Evolutionary conservation across 2,113 vertebrate genomes (phyloP).

Genomic region (Melanostigma gelatinosum): DNA sequence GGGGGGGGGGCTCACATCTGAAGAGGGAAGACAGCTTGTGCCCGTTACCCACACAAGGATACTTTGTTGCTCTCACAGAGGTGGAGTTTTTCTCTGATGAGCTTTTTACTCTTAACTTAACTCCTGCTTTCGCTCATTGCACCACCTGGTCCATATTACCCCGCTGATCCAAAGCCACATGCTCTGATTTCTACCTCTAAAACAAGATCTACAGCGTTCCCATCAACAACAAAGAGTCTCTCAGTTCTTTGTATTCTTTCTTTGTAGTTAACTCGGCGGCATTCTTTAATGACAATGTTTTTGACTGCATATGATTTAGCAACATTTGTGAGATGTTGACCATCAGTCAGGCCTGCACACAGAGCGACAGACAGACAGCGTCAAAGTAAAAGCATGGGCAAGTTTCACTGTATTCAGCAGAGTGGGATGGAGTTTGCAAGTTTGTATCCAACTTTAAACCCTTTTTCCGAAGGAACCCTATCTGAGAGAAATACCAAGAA

Average conservation of each 20-base stretch:
- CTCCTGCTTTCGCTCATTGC: conserved; percentile 65
- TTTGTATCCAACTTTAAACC: not conserved
- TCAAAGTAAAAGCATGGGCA: not conserved
- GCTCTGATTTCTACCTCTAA: conserved; percentile 45
- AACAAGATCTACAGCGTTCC: conserved; percentile 14
- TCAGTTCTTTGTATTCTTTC: conserved; percentile 1
- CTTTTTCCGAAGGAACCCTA: not conserved
- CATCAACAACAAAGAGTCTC: conserved; percentile 40
- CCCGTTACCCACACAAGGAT: conserved; percentile 59
- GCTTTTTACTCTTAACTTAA: conserved; percentile 81
- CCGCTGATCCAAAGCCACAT: conserved; percentile 66
- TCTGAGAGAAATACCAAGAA: not conserved
- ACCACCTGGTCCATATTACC: conserved; percentile 80
- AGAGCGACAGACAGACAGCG: conserved; percentile 15
- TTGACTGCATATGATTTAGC: not conserved
- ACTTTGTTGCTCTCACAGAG: conserved; percentile 71
- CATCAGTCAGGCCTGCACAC: conserved; percentile 6
- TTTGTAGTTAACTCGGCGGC: conserved; percentile 13
- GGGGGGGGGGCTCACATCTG: conserved; percentile 36
- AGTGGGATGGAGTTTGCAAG: not conserved
- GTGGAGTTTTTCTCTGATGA: conserved; percentile 72
- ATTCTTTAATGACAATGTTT: conserved; percentile 23
- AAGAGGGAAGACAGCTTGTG: conserved; percentile 46
- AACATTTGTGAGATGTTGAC: conserved; percentile 19
- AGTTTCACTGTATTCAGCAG: not conserved